A percentile compares a stretch with the other conserved stretches of the same genome.
Conservation (phyloP, 2,888 invertebrate genomes). For the Callyntrura sp. region DNA sequence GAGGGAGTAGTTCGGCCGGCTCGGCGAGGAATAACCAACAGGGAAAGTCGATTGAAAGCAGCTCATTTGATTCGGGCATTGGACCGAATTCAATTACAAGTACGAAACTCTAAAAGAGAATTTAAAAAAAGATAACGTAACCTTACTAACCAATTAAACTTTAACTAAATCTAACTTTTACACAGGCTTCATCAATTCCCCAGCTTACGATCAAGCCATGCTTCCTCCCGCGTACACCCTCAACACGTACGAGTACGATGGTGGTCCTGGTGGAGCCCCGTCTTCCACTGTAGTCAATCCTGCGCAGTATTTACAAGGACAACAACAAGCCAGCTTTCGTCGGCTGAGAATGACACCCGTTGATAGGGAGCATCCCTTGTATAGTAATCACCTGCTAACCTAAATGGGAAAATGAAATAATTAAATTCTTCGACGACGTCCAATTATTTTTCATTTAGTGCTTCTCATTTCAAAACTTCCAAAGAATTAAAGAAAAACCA, state of each 20-base stretch:
- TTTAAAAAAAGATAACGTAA: conserved; percentile 19
- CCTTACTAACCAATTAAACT: no score
- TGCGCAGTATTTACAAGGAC: conserved; percentile 80
- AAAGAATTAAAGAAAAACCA: conserved; percentile 59
- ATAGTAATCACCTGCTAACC: conserved; percentile 84
- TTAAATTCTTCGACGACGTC: not conserved
- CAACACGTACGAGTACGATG: conserved; percentile 83
- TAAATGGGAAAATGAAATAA: conserved; percentile 59
- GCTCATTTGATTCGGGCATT: conserved; percentile 84
- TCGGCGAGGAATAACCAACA: conserved; percentile 82
- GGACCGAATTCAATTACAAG: conserved; percentile 84
- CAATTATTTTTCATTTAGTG: not conserved
- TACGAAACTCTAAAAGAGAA: conserved; percentile 63
- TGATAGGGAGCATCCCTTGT: conserved; percentile 84
- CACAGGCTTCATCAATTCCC: conserved; percentile 83
- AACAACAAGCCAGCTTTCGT: conserved; percentile 83
- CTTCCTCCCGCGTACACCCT: conserved; percentile 82
- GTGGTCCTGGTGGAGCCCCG: conserved; percentile 23
- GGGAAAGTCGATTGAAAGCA: conserved; percentile 83
- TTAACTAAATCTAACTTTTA: not conserved
- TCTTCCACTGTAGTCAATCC: conserved; percentile 75
- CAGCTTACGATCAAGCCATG: conserved; percentile 83
- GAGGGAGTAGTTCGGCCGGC: conserved; percentile 81
- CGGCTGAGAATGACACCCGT: conserved; percentile 83
- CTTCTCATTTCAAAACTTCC: conserved; percentile 49